phyloP scores from a whole-genome alignment of 2,888 invertebrate species.

The Hoplodrina blanda region DNA sequence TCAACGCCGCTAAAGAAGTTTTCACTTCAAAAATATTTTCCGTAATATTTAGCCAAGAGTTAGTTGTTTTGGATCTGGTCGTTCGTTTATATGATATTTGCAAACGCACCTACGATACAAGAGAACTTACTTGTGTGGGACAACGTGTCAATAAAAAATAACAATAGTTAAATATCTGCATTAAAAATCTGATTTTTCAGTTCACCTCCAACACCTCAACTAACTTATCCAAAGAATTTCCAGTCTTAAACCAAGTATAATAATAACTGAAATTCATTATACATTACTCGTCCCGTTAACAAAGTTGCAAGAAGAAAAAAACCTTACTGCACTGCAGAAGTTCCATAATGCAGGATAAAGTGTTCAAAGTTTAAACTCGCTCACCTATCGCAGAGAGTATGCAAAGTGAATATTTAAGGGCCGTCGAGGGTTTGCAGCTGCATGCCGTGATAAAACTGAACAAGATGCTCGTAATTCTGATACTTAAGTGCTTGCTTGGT shows the following conservation, averaged over 20 bases:
- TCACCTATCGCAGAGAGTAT: slow-evolving; percentile 77
- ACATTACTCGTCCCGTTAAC: slow-evolving; percentile 26
- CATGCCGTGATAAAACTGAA: slow-evolving; percentile 79
- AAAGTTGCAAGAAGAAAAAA: slow-evolving; percentile 40
- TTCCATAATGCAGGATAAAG: slow-evolving; percentile 72
- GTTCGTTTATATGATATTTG: background rate
- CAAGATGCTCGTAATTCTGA: slow-evolving; percentile 80
- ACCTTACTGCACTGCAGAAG: slow-evolving; percentile 65
- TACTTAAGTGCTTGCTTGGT: slow-evolving; percentile 73
- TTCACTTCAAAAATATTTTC: no score
- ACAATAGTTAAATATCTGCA: no score
- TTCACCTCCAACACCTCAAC: no score
- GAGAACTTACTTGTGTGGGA: no score
- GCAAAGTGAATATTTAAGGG: slow-evolving; percentile 85
- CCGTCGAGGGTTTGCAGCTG: slow-evolving; percentile 74
- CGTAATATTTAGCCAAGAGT: no score
- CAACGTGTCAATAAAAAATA: no score
- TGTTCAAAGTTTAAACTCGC: slow-evolving; percentile 74
- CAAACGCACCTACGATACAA: no score
- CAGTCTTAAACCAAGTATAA: background rate
- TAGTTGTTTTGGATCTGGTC: no score
- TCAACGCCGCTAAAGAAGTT: no score
- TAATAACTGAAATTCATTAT: slow-evolving; percentile 25
- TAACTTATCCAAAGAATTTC: background rate
- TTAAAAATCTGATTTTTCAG: no score